Conservation (phyloP, 2,888 invertebrate genomes). For the Lithosia quadra region DNA sequence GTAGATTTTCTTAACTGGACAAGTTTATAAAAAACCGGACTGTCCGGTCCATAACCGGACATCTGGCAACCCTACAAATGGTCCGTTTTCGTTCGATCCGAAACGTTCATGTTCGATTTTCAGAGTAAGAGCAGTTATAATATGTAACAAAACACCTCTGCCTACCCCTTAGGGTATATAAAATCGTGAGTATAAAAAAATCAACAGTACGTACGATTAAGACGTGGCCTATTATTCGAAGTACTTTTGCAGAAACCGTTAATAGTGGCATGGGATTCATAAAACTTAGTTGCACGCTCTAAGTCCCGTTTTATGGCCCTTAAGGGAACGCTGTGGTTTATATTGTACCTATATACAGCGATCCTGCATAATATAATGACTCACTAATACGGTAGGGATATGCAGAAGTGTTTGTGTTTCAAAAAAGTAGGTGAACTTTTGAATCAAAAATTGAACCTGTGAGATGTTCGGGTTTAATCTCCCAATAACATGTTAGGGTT, state of each 20-base stretch:
- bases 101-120: no score
- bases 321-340: slow-evolving; percentile 10
- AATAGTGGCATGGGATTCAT: slow-evolving; percentile 18
- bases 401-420: background rate
- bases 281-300: slow-evolving; percentile 13
- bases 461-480: no score
- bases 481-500: no score
- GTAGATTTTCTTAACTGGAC: no score
- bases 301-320: slow-evolving; percentile 16
- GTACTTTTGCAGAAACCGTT: slow-evolving; percentile 10
- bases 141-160: background rate
- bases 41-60: no score
- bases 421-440: background rate
- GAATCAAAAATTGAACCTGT: background rate
- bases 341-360: slow-evolving; percentile 7
- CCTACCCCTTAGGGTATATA: background rate
- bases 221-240: background rate
- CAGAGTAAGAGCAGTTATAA: background rate
- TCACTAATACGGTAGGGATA: background rate
- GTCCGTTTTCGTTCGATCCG: no score
- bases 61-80: no score
- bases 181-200: background rate
- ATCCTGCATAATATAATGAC: slow-evolving; percentile 14
- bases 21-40: no score
- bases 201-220: background rate